Evolutionary conservation across 1,140 invertebrate species (phyloP).

Genomic region (Myzus persicae): DNA sequence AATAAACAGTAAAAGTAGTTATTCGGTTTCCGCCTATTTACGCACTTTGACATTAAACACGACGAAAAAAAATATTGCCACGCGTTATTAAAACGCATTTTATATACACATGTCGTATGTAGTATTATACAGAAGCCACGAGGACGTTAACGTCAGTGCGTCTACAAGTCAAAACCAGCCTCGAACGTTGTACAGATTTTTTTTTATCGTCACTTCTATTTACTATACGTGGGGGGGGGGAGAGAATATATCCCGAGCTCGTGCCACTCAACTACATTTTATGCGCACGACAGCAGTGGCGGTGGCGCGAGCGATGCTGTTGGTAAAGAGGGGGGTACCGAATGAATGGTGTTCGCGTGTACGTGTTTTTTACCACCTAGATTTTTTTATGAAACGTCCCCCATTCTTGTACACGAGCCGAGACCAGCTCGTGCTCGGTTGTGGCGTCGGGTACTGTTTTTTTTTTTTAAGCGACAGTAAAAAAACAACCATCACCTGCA

Average conservation of each 20-base stretch:
- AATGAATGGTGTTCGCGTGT: constrained; percentile 36
- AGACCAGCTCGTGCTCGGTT: constrained; percentile 33
- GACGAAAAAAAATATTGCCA: neutral
- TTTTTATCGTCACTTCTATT: constrained; percentile 28
- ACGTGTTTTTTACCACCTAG: constrained; percentile 56
- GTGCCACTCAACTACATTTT: constrained; percentile 40
- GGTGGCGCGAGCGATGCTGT: neutral
- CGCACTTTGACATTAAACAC: neutral
- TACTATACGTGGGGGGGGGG: neutral
- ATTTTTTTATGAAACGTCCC: constrained; percentile 38
- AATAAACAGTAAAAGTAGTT: neutral
- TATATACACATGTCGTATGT: neutral
- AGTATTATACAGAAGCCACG: neutral
- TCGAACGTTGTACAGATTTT: neutral
- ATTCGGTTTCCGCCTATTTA: neutral
- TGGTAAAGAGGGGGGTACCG: neutral
- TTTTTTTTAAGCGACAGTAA: constrained; percentile 28
- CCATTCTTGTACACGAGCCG: constrained; percentile 47
- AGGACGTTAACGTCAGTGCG: constrained; percentile 23
- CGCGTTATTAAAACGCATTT: neutral
- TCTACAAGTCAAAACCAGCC: constrained; percentile 9
- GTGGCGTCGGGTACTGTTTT: constrained; percentile 42
- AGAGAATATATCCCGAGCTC: constrained; percentile 25
- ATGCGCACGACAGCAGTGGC: neutral
- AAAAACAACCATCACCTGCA: constrained; percentile 44